Evolutionary conservation across 1,140 invertebrate genomes (phyloP).

Genomic region (Homarus americanus): DNA sequence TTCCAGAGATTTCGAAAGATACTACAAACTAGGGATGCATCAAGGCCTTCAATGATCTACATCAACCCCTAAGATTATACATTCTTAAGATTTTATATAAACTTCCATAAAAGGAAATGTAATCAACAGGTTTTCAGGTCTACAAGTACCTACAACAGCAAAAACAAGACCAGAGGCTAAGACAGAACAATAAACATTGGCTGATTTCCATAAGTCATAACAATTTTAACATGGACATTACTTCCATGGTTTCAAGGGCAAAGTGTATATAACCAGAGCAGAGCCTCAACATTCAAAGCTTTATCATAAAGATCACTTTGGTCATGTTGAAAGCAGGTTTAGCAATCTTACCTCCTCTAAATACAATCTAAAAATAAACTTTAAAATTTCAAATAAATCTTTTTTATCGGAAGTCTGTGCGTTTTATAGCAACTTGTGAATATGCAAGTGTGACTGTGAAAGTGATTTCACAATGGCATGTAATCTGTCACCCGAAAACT

Average conservation of each 20-base stretch:
- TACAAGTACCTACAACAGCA: neutral
- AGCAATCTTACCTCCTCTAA: too few relatives aligned
- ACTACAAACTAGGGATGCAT: slow-evolving; percentile 26
- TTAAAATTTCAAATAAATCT: too few relatives aligned
- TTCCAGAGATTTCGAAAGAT: slow-evolving; percentile 2
- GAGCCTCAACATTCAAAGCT: neutral
- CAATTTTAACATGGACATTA: neutral
- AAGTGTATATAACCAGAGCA: too few relatives aligned
- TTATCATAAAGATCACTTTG: too few relatives aligned
- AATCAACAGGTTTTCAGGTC: neutral
- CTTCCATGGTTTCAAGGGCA: neutral
- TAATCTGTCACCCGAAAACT: too few relatives aligned
- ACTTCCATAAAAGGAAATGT: neutral
- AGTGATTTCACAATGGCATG: too few relatives aligned
- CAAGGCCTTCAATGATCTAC: slow-evolving; percentile 2
- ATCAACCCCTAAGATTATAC: neutral
- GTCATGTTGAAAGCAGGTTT: too few relatives aligned
- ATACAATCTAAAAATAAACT: too few relatives aligned
- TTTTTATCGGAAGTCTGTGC: too few relatives aligned
- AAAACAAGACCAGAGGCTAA: neutral
- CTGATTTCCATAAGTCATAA: neutral
- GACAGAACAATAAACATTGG: neutral
- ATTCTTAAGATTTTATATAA: neutral
- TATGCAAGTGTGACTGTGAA: too few relatives aligned
- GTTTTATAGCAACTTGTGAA: too few relatives aligned